Percentiles rank a stretch among this genome's conserved stretches.
Conservation (phyloP, 2,797 vertebrate species). For the Clamator glandarius region DNA sequence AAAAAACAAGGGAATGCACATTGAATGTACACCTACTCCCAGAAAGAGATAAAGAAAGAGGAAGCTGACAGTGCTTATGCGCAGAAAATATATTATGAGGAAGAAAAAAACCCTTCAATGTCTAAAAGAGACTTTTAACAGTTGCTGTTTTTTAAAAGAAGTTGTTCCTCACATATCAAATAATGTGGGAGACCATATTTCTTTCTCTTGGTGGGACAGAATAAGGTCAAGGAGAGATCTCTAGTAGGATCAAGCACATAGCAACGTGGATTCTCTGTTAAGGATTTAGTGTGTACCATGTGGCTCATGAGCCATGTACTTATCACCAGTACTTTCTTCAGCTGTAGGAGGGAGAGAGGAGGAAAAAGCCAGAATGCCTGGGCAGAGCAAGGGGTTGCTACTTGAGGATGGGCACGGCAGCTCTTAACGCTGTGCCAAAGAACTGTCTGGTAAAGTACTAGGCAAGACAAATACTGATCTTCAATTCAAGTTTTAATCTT, state of each 20-base stretch:
- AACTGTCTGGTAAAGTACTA: background rate
- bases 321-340: background rate
- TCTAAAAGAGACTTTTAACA: background rate
- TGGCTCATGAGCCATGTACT: background rate
- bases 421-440: fast-evolving
- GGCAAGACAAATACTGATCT: background rate
- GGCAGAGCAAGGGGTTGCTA: fast-evolving
- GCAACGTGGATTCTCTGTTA: background rate
- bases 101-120: background rate
- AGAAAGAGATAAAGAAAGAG: background rate
- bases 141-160: background rate
- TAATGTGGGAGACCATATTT: background rate
- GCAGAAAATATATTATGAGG: background rate
- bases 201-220: background rate
- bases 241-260: fast-evolving
- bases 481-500: background rate
- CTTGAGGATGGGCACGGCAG: background rate
- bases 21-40: background rate
- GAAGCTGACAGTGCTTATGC: background rate
- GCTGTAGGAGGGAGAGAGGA: background rate
- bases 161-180: background rate
- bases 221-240: background rate
- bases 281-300: background rate
- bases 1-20: background rate
- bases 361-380: background rate